A percentile compares a stretch with the other conserved stretches of the same genome.
These are phyloP conservation scores for Lontra canadensis DNA, from an alignment of 2,113 vertebrate genomes.

Conservation along the genomic window DNA sequence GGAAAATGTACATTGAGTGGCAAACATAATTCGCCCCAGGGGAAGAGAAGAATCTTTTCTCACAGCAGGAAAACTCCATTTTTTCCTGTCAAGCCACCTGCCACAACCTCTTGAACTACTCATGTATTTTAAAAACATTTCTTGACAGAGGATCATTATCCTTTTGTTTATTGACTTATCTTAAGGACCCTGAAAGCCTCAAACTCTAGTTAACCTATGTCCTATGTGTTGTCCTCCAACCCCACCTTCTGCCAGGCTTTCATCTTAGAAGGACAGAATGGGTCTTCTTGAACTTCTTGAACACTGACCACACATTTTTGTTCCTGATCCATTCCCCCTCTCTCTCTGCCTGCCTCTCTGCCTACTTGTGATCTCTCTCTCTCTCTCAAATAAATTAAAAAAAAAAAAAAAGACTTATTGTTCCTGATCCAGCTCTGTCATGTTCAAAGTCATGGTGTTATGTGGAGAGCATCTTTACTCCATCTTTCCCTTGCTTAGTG, in stretches of 20 bases:
- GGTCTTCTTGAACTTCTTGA: not conserved
- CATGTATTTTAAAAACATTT: conserved; percentile 52
- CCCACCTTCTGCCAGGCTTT: not conserved
- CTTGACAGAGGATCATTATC: conserved; percentile 27
- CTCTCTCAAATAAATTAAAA: no score
- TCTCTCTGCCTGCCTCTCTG: no score
- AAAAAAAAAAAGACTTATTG: not conserved
- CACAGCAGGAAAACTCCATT: conserved; percentile 18
- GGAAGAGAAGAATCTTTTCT: conserved; percentile 1
- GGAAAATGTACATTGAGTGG: conserved; percentile 3
- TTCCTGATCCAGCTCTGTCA: not conserved
- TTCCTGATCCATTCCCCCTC: not conserved
- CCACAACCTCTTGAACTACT: not conserved
- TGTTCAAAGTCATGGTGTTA: not conserved
- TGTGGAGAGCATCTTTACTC: not conserved
- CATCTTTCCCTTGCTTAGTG: not conserved
- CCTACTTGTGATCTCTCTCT: no score
- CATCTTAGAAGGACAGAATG: not conserved
- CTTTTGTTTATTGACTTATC: conserved; percentile 7
- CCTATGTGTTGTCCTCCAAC: not conserved
- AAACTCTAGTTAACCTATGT: not conserved
- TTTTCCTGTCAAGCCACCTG: not conserved
- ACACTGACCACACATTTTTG: not conserved
- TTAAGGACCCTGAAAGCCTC: not conserved
- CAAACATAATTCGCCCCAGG: conserved; percentile 21